phyloP scores from a whole-genome alignment of 2,113 vertebrate species.

The Larimichthys polyactis region DNA sequence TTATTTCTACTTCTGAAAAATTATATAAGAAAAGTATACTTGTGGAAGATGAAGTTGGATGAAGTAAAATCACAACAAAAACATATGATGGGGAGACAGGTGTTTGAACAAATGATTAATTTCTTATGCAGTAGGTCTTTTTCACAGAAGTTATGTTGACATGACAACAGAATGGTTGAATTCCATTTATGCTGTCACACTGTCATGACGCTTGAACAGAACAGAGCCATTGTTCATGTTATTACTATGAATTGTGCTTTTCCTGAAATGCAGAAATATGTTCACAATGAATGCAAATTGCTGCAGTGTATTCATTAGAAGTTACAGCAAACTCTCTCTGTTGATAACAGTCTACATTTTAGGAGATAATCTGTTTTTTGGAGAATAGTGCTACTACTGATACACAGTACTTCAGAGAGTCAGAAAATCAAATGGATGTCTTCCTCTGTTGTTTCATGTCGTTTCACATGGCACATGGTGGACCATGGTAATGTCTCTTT shows the following conservation, averaged over 20 bases:
- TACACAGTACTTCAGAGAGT: neutral
- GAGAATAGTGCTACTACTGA: neutral
- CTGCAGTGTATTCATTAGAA: neutral
- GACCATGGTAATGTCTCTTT: no score
- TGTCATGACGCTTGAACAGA: neutral
- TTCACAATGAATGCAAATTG: neutral
- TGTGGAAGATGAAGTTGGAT: neutral
- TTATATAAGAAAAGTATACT: conserved; percentile 1
- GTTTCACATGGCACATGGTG: neutral
- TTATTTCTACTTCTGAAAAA: conserved; percentile 18
- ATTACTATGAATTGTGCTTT: neutral
- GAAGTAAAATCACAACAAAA: conserved; percentile 9
- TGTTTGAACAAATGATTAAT: no score
- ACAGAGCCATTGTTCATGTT: neutral
- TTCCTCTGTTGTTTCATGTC: neutral
- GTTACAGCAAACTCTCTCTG: neutral
- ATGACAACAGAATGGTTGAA: neutral
- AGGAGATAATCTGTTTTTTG: neutral
- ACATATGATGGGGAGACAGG: neutral
- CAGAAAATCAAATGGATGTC: neutral
- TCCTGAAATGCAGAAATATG: neutral
- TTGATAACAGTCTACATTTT: neutral
- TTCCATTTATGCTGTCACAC: neutral
- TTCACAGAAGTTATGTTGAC: conserved; percentile 13
- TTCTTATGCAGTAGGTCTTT: neutral